Conservation (phyloP, 2,888 invertebrate genomes). For the Trimorus sp. region DNA sequence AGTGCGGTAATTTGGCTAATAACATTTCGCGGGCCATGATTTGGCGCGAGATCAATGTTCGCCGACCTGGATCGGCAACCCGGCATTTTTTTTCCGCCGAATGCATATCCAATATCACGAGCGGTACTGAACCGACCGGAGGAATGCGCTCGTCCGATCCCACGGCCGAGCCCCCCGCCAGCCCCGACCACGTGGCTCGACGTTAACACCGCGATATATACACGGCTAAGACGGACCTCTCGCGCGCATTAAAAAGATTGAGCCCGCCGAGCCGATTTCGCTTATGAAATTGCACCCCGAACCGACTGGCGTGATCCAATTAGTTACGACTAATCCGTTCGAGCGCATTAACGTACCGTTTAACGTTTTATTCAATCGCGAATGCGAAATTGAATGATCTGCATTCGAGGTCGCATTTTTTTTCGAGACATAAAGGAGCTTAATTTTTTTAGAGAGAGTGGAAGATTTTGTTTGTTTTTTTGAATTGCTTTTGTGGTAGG, state of each 20-base stretch:
- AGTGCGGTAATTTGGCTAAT: too few relatives aligned
- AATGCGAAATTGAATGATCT: conserved; percentile 12
- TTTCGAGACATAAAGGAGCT: too few relatives aligned
- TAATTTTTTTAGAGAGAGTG: too few relatives aligned
- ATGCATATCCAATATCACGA: conserved; percentile 76
- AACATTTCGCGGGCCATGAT: too few relatives aligned
- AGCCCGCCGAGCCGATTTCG: conserved; percentile 25
- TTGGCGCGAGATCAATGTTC: background rate
- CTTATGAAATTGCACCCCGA: conserved; percentile 48
- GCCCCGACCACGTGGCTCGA: conserved; percentile 64
- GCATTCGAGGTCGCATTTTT: background rate
- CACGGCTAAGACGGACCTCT: conserved; percentile 51
- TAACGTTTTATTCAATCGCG: conserved; percentile 28
- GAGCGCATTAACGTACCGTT: conserved; percentile 38
- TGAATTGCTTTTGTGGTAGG: too few relatives aligned
- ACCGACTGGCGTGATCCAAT: conserved; percentile 34
- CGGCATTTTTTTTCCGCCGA: conserved; percentile 35
- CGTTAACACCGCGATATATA: conserved; percentile 48
- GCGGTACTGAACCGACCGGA: conserved; percentile 75
- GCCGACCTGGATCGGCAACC: conserved; percentile 10
- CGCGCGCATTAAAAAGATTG: conserved; percentile 46
- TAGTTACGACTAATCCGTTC: conserved; percentile 48
- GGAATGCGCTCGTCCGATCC: conserved; percentile 81
- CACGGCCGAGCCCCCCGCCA: conserved; percentile 77
- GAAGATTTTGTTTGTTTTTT: too few relatives aligned